Conservation (phyloP, 2,113 vertebrate species). For the Aptenodytes forsteri region DNA sequence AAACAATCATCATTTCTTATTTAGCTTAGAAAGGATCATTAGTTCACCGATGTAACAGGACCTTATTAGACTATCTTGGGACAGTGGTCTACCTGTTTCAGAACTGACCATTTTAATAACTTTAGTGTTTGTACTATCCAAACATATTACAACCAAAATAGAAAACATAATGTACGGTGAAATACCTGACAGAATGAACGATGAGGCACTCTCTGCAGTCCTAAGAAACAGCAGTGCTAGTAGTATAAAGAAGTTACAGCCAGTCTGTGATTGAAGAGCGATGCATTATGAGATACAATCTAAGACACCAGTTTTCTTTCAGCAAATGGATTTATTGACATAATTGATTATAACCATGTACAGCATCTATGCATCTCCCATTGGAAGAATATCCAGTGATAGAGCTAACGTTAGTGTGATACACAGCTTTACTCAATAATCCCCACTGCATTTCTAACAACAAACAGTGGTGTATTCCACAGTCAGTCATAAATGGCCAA, state of each 20-base stretch:
- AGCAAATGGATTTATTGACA: conserved; percentile 73
- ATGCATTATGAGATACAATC: background rate
- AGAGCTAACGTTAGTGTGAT: conserved; percentile 61
- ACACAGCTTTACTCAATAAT: conserved; percentile 48
- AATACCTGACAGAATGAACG: background rate
- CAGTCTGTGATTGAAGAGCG: background rate
- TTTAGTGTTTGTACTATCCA: background rate
- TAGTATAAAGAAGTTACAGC: background rate
- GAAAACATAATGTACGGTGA: background rate
- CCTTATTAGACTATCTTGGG: background rate
- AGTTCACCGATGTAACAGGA: background rate
- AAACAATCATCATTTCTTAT: background rate
- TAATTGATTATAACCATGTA: conserved; percentile 67
- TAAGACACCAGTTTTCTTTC: conserved; percentile 24
- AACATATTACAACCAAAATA: background rate
- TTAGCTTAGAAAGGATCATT: background rate
- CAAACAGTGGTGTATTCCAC: conserved; percentile 32
- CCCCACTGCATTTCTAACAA: conserved; percentile 24
- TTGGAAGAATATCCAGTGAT: conserved; percentile 74
- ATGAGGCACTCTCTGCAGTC: background rate
- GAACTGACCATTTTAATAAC: background rate
- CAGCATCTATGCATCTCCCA: conserved; percentile 73
- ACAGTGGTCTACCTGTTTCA: background rate
- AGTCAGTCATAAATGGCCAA: background rate
- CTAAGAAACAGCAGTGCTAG: background rate